Evolutionary conservation across 1,140 invertebrate species (phyloP).

Genomic region (Bombus waltoni): DNA sequence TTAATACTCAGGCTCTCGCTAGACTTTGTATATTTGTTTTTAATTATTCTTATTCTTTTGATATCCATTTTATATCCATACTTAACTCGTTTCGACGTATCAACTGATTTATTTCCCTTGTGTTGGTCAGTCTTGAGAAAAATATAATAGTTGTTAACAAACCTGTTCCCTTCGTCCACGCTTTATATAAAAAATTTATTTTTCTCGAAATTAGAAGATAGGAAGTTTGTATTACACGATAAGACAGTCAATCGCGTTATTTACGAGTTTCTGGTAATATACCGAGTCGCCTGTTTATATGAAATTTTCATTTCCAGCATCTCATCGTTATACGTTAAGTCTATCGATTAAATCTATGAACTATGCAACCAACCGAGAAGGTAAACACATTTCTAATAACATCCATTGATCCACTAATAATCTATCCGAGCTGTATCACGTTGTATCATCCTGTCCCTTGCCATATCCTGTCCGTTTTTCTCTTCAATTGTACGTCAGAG

Average conservation of each 20-base stretch:
- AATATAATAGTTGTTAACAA: not conserved
- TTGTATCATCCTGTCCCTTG: no score
- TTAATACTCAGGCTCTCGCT: not conserved
- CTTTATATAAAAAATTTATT: not conserved
- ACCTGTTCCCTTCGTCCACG: not conserved
- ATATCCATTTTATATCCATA: not conserved
- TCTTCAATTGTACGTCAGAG: not conserved
- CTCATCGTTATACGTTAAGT: no score
- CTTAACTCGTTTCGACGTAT: not conserved
- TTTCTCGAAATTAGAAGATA: not conserved
- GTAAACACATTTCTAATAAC: no score
- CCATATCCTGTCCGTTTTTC: not conserved
- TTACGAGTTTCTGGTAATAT: no score
- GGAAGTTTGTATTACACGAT: no score
- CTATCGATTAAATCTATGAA: no score
- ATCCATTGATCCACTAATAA: no score
- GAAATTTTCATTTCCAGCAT: no score
- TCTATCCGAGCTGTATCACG: no score
- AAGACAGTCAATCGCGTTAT: no score
- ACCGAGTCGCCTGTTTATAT: no score
- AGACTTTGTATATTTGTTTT: not conserved
- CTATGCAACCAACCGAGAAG: no score
- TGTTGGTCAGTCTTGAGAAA: not conserved
- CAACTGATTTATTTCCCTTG: not conserved
- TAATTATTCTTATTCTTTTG: not conserved